Base-by-base conservation (phyloP, 2,113 vertebrate species). In the Platichthys flesus region DNA sequence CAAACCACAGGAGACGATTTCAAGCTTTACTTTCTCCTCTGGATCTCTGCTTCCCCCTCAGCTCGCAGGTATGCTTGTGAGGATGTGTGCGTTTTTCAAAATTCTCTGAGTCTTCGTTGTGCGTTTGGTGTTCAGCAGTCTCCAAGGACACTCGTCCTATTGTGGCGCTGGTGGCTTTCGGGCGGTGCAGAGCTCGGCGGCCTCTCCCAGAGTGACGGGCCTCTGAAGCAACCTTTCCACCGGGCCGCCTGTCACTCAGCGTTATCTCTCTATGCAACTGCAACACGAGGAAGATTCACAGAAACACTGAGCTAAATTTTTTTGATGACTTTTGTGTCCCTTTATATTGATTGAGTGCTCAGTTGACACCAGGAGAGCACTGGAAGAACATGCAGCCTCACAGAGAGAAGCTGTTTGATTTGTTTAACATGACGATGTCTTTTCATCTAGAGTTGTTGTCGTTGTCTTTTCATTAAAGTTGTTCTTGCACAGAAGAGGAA, bases 201-300 rank as follows among this genome's bases (percentile, higher is more conserved):
- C 72, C 23, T 23, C 23, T 1, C 23, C 23, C 23, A 23, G 23
- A 23, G 23, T 23, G 23, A 23, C 23, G 23, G 23, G 23, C 23
- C 82, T 81, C 83, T 64, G 71, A 6, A 63, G 82, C 74, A 82
- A 74, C 84, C 64, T 74, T 85, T 88, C 58, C 84, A 77, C 68
- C 76, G 13, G 65, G 74, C 77, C 49, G 54, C 72, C 79, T 85
- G 88, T 92, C 91, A 88, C 67, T 90, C 86, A 90, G 55, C 7
- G 20, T 68, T 76, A 77, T 77, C 71, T 64, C 54, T 59, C 23
- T 56, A 71, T 31, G 28, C 47, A 7, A 9, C 72, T 6, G 55
- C 0, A 16, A 81, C 71, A 2, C 52, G 57, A 80, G 58, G 70
- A 69, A 56, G 21, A 45, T 69, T 58, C 57, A 0, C 72, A 59